These are phyloP conservation scores for Pluvialis apricaria DNA, from an alignment of 2,113 vertebrate genomes.

Conservation along the genomic window DNA sequence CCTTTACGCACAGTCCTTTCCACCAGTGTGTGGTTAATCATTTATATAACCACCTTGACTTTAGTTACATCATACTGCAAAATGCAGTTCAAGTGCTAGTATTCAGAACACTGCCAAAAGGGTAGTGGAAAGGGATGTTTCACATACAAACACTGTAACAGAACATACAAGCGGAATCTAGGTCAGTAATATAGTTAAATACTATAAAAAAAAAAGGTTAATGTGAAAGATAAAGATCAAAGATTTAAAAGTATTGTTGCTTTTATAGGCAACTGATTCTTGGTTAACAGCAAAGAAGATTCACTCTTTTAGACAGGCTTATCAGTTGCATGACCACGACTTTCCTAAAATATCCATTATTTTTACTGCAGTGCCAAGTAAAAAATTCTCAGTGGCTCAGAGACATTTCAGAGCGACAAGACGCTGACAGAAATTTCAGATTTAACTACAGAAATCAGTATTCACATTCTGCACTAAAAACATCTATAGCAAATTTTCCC, in stretches of 20 bases:
- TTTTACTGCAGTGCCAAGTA: background rate
- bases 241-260: background rate
- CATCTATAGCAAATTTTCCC: background rate
- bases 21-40: background rate
- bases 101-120: background rate
- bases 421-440: background rate
- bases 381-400: background rate
- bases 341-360: background rate
- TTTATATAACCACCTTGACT: background rate
- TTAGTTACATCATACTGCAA: background rate
- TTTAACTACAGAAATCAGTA: background rate
- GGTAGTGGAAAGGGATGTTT: background rate
- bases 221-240: background rate
- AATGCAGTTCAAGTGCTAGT: background rate
- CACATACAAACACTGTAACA: background rate
- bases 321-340: background rate
- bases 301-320: background rate
- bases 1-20: background rate
- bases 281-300: background rate
- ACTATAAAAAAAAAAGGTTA: background rate
- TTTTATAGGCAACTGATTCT: background rate
- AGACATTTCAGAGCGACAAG: background rate
- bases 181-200: background rate
- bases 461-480: background rate
- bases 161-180: background rate